Percentiles rank a stretch among this genome's conserved stretches.
phyloP scores from a whole-genome alignment of 2,113 vertebrate genomes.

The Bujurquina vittata region DNA sequence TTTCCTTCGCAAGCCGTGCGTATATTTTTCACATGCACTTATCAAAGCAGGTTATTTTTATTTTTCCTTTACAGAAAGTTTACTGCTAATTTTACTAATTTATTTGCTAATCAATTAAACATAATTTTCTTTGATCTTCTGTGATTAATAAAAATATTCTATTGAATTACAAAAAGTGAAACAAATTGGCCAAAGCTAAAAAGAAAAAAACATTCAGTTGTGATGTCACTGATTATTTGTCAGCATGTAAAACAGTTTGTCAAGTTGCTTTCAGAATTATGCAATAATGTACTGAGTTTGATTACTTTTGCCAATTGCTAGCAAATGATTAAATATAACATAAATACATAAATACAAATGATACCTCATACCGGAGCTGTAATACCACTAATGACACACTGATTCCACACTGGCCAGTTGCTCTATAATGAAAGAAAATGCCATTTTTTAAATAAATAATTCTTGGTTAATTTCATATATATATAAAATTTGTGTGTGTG shows the following conservation, averaged over 20 bases:
- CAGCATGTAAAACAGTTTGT: too few species aligned
- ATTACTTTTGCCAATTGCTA: too few species aligned
- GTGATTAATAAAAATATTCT: neutral
- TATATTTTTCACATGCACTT: neutral
- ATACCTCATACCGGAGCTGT: too few species aligned
- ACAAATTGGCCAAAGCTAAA: neutral
- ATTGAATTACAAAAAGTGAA: neutral
- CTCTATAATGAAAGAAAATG: neutral
- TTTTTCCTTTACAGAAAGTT: neutral
- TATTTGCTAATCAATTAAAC: too few species aligned
- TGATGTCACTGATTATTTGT: neutral
- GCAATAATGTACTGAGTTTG: neutral
- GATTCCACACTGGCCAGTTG: neutral
- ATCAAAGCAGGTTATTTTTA: neutral
- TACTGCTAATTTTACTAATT: neutral
- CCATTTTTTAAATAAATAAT: neutral
- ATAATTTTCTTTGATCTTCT: neutral
- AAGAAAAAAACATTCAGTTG: neutral
- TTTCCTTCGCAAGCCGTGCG: accelerated
- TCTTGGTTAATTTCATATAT: neutral
- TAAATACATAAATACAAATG: too few species aligned
- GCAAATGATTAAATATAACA: too few species aligned
- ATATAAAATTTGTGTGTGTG: too few species aligned
- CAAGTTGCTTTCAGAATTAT: neutral
- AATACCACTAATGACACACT: too few species aligned